phyloP scores from a whole-genome alignment of 2,113 vertebrate species.

The Ploceus nigricollis region DNA sequence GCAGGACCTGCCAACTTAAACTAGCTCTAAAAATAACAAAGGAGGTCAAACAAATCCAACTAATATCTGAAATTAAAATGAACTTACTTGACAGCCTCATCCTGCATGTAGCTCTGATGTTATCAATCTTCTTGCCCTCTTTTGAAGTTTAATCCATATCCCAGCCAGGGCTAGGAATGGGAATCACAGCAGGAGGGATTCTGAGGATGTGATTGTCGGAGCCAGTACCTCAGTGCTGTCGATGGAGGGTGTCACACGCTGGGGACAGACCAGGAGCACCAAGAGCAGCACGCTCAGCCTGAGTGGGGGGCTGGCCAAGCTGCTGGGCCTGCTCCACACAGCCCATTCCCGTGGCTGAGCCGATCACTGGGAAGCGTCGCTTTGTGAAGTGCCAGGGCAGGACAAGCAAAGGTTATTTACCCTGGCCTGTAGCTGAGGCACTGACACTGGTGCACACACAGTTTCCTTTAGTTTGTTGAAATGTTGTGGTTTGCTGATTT shows the following conservation, averaged over 20 bases:
- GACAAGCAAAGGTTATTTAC: not conserved
- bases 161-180: not conserved
- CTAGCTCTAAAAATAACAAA: conserved; percentile 22
- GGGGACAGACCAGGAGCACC: not conserved
- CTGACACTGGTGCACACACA: fast-evolving
- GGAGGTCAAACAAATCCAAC: not conserved
- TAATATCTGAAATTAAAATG: not conserved
- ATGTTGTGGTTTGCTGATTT: not conserved
- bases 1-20: conserved; percentile 4
- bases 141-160: not conserved
- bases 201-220: not conserved
- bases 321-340: not conserved
- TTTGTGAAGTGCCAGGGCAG: fast-evolving
- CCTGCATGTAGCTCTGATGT: not conserved
- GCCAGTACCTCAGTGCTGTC: fast-evolving
- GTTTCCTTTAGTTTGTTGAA: not conserved
- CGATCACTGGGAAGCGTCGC: fast-evolving
- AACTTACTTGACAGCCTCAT: not conserved
- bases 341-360: fast-evolving
- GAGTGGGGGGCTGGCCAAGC: not conserved
- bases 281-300: not conserved
- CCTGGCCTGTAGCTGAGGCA: fast-evolving
- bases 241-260: fast-evolving
- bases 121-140: not conserved
- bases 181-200: not conserved